A percentile compares a stretch with the other conserved stretches of the same genome.
phyloP scores from a whole-genome alignment of 1,140 invertebrate species.

The Aplysia californica region DNA sequence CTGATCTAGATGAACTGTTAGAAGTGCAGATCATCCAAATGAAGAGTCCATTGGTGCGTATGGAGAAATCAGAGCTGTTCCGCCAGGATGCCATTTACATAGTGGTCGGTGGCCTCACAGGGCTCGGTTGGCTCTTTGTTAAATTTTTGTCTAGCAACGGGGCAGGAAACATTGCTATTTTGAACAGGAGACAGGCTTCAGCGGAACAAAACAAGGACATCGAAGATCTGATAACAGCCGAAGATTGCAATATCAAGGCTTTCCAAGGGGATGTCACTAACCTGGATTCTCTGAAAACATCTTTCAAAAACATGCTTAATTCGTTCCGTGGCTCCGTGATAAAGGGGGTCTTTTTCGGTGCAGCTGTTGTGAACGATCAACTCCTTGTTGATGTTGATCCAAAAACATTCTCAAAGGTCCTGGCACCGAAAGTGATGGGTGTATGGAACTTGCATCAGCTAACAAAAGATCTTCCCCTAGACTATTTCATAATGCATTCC shows the following conservation, averaged over 20 bases:
- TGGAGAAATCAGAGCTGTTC: constrained; percentile 27
- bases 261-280: constrained; percentile 40
- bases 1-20: constrained; percentile 25
- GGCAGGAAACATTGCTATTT: constrained; percentile 41
- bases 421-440: constrained; percentile 50
- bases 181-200: constrained; percentile 36
- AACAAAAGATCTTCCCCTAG: constrained; percentile 36
- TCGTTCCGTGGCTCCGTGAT: constrained; percentile 21
- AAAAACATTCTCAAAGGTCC: constrained; percentile 35
- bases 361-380: constrained; percentile 44
- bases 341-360: constrained; percentile 52
- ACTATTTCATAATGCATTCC: constrained; percentile 52
- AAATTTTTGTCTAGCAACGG: constrained; percentile 42
- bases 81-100: constrained; percentile 40
- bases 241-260: constrained; percentile 29
- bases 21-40: constrained; percentile 8
- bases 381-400: constrained; percentile 36
- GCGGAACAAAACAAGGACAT: constrained; percentile 31
- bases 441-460: constrained; percentile 52
- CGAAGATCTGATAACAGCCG: constrained; percentile 16
- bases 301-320: constrained; percentile 23
- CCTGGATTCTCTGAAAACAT: constrained; percentile 17
- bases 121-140: constrained; percentile 52
- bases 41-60: constrained; percentile 4
- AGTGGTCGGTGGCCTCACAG: constrained; percentile 51